These are phyloP conservation scores for Syritta pipiens DNA, from an alignment of 2,888 invertebrate species.

Conservation along the genomic window DNA sequence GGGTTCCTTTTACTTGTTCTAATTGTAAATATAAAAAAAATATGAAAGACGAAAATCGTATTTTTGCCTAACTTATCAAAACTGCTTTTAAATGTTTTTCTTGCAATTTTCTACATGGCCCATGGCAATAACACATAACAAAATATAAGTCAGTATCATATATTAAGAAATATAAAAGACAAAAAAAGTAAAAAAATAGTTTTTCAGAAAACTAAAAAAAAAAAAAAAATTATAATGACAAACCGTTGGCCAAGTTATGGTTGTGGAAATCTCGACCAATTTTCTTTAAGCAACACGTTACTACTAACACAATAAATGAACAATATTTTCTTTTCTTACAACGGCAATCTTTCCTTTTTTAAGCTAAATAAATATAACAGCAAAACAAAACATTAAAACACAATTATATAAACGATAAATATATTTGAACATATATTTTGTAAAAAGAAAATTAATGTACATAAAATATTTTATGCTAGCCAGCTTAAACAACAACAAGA, in stretches of 20 bases:
- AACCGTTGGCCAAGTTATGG: constrained; percentile 62
- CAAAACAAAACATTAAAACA: neutral
- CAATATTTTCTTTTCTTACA: constrained; percentile 50
- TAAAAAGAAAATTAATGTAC: constrained; percentile 45
- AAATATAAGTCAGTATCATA: neutral
- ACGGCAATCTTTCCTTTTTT: constrained; percentile 32
- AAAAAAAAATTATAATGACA: neutral
- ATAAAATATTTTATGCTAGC: constrained; percentile 42
- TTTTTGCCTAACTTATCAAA: constrained; percentile 25
- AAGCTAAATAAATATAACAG: constrained; percentile 27
- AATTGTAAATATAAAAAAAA: constrained; percentile 39
- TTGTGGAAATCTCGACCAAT: constrained; percentile 68
- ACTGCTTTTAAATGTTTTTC: constrained; percentile 2
- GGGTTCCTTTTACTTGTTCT: neutral
- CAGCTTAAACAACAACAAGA: constrained; percentile 23
- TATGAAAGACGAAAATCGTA: too few relatives aligned
- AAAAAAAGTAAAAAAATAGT: neutral
- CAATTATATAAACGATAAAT: constrained; percentile 32
- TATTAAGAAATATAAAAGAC: neutral
- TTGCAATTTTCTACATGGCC: constrained; percentile 38
- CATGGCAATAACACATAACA: constrained; percentile 17
- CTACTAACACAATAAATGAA: constrained; percentile 58
- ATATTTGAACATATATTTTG: constrained; percentile 20
- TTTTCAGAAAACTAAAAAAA: constrained; percentile 2
- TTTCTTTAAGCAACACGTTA: constrained; percentile 67